These are phyloP conservation scores for Micronycteris hirsuta DNA, from an alignment of 2,113 vertebrate species.

Conservation along the genomic window DNA sequence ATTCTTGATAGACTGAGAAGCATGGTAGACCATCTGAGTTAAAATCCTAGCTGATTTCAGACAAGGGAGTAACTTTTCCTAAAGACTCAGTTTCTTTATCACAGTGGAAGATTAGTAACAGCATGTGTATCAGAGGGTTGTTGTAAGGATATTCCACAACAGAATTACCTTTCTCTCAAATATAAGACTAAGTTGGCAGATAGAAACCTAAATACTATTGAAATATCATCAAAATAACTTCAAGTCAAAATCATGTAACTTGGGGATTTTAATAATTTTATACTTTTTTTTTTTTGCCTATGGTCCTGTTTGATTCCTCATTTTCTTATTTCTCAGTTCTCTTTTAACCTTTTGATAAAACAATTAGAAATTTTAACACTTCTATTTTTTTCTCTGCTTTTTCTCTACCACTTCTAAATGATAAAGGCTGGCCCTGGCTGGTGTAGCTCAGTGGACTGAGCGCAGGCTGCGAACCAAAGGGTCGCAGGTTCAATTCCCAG, in stretches of 20 bases:
- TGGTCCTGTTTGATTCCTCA: not conserved
- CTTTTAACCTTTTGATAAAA: not conserved
- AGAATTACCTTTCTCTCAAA: not conserved
- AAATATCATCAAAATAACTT: constrained; percentile 17
- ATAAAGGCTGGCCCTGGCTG: too few species aligned
- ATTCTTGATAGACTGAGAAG: not conserved
- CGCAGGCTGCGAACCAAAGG: too few species aligned
- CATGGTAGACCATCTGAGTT: not conserved
- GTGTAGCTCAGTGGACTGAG: too few species aligned
- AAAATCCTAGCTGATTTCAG: constrained; percentile 1
- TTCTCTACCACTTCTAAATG: not conserved
- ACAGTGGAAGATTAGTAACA: not conserved
- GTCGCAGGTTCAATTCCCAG: too few species aligned
- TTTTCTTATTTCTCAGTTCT: not conserved
- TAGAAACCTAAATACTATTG: not conserved
- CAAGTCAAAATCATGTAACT: not conserved
- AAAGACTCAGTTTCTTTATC: not conserved
- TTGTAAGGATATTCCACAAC: not conserved
- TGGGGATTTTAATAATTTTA: not conserved
- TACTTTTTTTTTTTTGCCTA: not conserved
- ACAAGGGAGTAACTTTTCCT: not conserved
- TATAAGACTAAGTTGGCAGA: not conserved
- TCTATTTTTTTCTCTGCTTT: not conserved
- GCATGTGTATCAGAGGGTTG: not conserved
- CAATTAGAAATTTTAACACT: not conserved